Evolutionary conservation across 2,888 invertebrate genomes (phyloP), one percentile per base, ranked within the genome.

Genomic region (Ectobius pallidus): DNA sequence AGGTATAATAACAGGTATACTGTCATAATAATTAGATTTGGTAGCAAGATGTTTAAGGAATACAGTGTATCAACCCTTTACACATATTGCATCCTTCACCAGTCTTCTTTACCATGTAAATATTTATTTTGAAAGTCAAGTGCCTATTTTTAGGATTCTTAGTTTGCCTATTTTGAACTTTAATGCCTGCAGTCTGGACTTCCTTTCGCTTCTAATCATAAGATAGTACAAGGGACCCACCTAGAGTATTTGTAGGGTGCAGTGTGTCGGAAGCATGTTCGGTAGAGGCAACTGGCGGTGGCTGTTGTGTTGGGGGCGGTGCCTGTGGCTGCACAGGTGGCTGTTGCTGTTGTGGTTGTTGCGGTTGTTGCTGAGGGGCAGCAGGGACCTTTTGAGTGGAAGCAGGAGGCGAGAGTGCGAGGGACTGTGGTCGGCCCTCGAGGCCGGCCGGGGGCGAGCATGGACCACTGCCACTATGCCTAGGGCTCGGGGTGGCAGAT

Each of bases 401-500:
- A 79, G 79, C 76, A 76, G 80, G 58, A 79, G 77, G 63, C 78
- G 77, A 49, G 39, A 65, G 65, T 16, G 72, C 61, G 69, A 71
- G 71, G 1, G 71, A 32, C 61, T 52, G 74, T 14, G 71, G 63
- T 49, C 77, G 81, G 20, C 71, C 76, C 42, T 80, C 80, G 30
- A 78, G 78, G 46, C 72, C 77, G 73, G 73, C 75, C 75, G 71
- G 77, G 80, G 75, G 83, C 83, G 67, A 82, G 79, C 73, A 84
- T 83, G 78, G 88, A 81, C 73, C 85, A 86, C 78, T 87, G 87
- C 34, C 88, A 87, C 75, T 87, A 84, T 44, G 87, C 86, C 81
- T 32, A 67, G 73, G 75, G 67, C 75, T 58, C 61, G 76, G 69
- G 61, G 77, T 63, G 68, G 74, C 65, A 70, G 76, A 70, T 52